Conservation (phyloP, 1,140 invertebrate genomes). For the Mesaphorura yosii region DNA sequence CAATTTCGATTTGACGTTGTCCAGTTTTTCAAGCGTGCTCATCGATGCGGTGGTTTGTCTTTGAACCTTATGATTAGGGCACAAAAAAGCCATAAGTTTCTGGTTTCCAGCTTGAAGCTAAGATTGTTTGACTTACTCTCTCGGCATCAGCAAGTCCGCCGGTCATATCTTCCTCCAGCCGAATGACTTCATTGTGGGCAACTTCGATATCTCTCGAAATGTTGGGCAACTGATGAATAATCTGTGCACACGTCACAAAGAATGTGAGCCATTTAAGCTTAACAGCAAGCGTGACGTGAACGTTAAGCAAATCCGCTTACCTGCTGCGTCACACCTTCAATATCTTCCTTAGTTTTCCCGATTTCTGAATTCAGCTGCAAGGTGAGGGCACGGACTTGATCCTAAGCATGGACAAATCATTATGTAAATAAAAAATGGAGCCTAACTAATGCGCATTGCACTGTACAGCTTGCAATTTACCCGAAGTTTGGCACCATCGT, state of each 20-base stretch:
- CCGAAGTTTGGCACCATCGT: background rate
- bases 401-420: background rate
- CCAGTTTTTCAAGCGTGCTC: constrained; percentile 27
- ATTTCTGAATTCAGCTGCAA: constrained; percentile 6
- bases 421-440: background rate
- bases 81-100: background rate
- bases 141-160: constrained; percentile 22
- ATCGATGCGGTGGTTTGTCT: constrained; percentile 27
- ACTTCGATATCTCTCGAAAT: constrained; percentile 21
- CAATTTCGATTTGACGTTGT: constrained; percentile 24
- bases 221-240: constrained; percentile 21
- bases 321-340: constrained; percentile 8
- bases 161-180: constrained; percentile 21
- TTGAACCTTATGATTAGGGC: constrained; percentile 19
- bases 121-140: constrained; percentile 13
- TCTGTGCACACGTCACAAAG: constrained; percentile 8
- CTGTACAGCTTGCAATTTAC: background rate
- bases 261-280: background rate
- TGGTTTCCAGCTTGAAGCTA: background rate
- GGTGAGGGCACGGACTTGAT: background rate
- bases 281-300: background rate
- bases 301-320: background rate
- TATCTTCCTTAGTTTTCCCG: background rate
- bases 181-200: constrained; percentile 19
- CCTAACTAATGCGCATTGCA: background rate